Evolutionary conservation across 1,140 invertebrate genomes (phyloP).

Genomic region (Zaprionus nigranus): DNA sequence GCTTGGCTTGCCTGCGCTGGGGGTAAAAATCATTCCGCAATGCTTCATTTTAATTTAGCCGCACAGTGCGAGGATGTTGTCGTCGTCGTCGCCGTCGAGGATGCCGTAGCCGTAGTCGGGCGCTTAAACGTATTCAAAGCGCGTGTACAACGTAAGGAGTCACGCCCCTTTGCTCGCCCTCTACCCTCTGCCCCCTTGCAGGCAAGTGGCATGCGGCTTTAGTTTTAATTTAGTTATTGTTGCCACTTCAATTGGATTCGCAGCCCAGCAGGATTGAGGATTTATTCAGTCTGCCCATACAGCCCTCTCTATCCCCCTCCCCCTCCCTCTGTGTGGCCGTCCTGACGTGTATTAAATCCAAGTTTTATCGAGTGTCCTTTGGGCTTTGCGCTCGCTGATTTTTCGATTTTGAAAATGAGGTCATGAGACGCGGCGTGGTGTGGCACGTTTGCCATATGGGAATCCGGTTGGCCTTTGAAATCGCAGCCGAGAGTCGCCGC

Average conservation of each 20-base stretch:
- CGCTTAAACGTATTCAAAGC: slow-evolving; percentile 78
- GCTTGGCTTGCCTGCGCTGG: not conserved
- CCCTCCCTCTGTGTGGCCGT: not conserved
- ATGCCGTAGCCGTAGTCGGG: slow-evolving; percentile 29
- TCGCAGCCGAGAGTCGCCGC: slow-evolving; percentile 41
- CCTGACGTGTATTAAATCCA: slow-evolving; percentile 65
- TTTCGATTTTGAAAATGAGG: slow-evolving; percentile 65
- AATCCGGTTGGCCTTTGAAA: slow-evolving; percentile 66
- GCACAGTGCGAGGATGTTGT: slow-evolving; percentile 9
- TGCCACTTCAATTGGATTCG: slow-evolving; percentile 72
- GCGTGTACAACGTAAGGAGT: slow-evolving; percentile 59
- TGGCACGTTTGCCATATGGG: slow-evolving; percentile 69
- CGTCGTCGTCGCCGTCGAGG: not conserved
- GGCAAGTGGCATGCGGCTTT: slow-evolving; percentile 48
- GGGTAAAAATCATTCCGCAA: slow-evolving; percentile 73
- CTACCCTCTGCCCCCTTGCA: not conserved
- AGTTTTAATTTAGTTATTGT: slow-evolving; percentile 81
- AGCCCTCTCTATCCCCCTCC: not conserved
- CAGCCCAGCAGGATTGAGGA: slow-evolving; percentile 24
- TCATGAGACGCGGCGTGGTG: slow-evolving; percentile 42
- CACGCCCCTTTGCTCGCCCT: not conserved
- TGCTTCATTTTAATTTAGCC: slow-evolving; percentile 70
- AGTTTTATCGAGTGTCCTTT: slow-evolving; percentile 74
- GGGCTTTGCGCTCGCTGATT: slow-evolving; percentile 75
- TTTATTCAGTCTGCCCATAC: slow-evolving; percentile 9